Percentiles rank a stretch among this genome's conserved stretches.
These are phyloP conservation scores for Lypha dubia DNA, from an alignment of 2,888 invertebrate genomes.

Conservation along the genomic window DNA sequence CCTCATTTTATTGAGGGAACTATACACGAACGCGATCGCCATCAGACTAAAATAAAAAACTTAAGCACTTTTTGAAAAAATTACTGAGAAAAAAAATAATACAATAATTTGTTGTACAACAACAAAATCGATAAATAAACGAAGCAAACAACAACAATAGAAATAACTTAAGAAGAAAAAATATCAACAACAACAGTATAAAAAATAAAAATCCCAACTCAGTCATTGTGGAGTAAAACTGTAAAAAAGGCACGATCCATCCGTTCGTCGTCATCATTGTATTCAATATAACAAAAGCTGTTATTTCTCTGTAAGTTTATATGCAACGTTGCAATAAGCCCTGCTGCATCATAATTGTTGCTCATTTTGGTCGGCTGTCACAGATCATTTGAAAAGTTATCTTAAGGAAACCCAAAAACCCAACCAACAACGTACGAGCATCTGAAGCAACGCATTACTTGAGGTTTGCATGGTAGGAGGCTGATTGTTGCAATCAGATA, in stretches of 20 bases:
- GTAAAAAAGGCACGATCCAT: constrained; percentile 68
- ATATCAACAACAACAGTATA: no score
- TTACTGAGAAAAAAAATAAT: constrained; percentile 60
- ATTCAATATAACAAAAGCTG: constrained; percentile 21
- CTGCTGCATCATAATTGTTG: constrained; percentile 31
- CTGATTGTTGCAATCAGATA: constrained; percentile 8
- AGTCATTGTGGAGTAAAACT: constrained; percentile 64
- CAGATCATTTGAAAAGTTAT: constrained; percentile 41
- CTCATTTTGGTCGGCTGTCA: constrained; percentile 27
- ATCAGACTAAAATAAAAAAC: constrained; percentile 72
- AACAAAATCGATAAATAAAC: constrained; percentile 66
- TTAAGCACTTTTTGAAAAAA: constrained; percentile 65
- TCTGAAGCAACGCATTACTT: constrained; percentile 12
- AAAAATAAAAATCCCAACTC: constrained; percentile 52
- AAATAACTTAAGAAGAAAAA: constrained; percentile 44
- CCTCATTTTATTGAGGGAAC: constrained; percentile 63
- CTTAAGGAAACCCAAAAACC: constrained; percentile 44
- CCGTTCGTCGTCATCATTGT: constrained; percentile 30
- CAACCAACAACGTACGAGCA: neutral
- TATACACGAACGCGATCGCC: constrained; percentile 73
- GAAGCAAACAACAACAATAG: constrained; percentile 60
- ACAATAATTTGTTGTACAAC: constrained; percentile 45
- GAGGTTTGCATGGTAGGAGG: neutral
- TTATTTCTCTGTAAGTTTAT: constrained; percentile 23
- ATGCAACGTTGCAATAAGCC: constrained; percentile 41